Base-by-base conservation (phyloP, 2,888 invertebrate genomes). In the Acheta domesticus region DNA sequence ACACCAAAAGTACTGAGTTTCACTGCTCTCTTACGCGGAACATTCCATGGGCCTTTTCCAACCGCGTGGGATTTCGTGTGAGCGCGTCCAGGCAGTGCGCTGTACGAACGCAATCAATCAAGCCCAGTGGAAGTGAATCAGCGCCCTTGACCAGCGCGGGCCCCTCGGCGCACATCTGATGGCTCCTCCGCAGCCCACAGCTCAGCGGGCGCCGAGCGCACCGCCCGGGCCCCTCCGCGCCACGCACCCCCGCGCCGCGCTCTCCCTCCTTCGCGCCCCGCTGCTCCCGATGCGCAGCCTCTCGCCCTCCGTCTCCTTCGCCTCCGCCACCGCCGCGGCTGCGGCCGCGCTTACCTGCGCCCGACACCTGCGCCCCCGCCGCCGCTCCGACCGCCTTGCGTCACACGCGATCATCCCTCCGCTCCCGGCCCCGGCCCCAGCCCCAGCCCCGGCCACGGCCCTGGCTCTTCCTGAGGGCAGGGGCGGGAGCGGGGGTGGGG, bases 381-480 rank as follows among this genome's bases (percentile, higher is more conserved):
- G 50, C 50, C 50, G 14, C 50, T 50, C 12, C 14, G 50, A 12
- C 50, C 50, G 14, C 62, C 16, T 62, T 62, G 62, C 62, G 62
- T 62, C 62, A 62, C 62, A 62, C n/a, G 62, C 62, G n/a, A 62
- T 62, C 62, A 62, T 62, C 62, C 62, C 62, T n/a, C 36, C 36
- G 36, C 36, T 36, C 36, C 36, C 36, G 36, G 36, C 36, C 36
- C 36, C 36, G 4, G 36, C 36, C 23, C 23, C 23, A 2, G 23
- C 23, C 23, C 23, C 23, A 2, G 23, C 23, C 36, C 0, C 36
- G 36, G 36, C 36, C 36, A 36, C 36, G 36, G 36, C 36, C 36
- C 36, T 4, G 36, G 36, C 36, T 2, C 36, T 36, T 8, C 36
- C 36, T 36, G 36, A 8, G 36, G 36, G 36, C 36, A 8, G 36